A percentile compares a stretch with the other conserved stretches of the same genome.
phyloP scores from a whole-genome alignment of 2,113 vertebrate species.

The Pipa parva region DNA sequence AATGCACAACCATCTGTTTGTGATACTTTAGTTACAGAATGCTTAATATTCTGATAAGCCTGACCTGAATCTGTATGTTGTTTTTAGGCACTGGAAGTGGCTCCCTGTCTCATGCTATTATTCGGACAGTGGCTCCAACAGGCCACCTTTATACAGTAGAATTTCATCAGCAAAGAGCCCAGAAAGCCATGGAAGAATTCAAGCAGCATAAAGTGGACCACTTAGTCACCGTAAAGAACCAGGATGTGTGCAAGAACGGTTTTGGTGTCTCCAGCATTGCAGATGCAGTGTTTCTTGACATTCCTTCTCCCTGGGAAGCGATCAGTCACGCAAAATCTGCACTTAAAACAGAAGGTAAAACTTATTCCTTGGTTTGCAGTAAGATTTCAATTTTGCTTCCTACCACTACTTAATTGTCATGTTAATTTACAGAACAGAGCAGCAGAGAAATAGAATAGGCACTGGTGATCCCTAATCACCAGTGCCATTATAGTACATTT shows the following conservation, averaged over 20 bases:
- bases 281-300: constrained; percentile 91
- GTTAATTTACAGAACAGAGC: no score
- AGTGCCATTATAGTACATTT: no score
- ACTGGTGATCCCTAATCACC: no score
- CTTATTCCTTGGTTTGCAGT: background rate
- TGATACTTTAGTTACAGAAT: no score
- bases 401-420: no score
- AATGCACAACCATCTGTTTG: no score
- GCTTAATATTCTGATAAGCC: background rate
- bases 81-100: constrained; percentile 85
- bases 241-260: constrained; percentile 90
- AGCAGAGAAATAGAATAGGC: no score
- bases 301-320: constrained; percentile 94
- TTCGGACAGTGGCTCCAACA: constrained; percentile 85
- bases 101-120: constrained; percentile 92
- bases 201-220: constrained; percentile 78
- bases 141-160: constrained; percentile 94
- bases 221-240: constrained; percentile 87
- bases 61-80: constrained; percentile 8
- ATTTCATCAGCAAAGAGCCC: constrained; percentile 89
- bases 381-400: no score
- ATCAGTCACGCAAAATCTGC: constrained; percentile 82
- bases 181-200: constrained; percentile 86
- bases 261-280: constrained; percentile 81
- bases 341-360: constrained; percentile 79